phyloP scores from a whole-genome alignment of 2,797 vertebrate species.

The Lindbergichthys nudifrons region DNA sequence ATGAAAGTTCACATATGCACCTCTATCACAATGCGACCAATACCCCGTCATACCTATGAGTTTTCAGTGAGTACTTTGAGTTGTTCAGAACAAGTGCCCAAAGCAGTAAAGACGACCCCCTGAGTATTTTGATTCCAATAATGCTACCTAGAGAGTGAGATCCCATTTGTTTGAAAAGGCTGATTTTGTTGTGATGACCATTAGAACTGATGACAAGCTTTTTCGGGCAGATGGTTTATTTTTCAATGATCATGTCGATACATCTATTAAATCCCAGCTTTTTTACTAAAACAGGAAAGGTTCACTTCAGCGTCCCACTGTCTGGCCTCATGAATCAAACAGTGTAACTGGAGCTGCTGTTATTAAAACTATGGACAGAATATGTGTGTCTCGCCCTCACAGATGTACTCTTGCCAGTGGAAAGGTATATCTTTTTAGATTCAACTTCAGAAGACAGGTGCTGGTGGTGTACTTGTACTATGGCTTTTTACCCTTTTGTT shows the following conservation, averaged over 20 bases:
- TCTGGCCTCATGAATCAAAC: constrained; percentile 38
- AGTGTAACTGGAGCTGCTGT: constrained; percentile 58
- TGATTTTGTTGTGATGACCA: constrained; percentile 12
- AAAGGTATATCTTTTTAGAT: constrained; percentile 69
- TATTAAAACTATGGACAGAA: constrained; percentile 53
- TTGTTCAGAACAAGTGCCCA: constrained; percentile 39
- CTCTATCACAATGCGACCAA: constrained; percentile 12
- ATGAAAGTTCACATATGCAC: constrained; percentile 37
- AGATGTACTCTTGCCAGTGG: constrained; percentile 69
- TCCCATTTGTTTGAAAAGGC: constrained; percentile 25
- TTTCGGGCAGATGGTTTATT: constrained; percentile 10
- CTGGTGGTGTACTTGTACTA: constrained; percentile 76
- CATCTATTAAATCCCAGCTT: constrained; percentile 19
- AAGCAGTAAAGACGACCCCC: constrained; percentile 31
- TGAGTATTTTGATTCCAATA: constrained; percentile 36
- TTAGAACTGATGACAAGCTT: constrained; percentile 2
- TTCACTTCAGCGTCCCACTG: constrained; percentile 33
- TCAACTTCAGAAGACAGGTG: constrained; percentile 69
- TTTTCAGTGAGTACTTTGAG: constrained; percentile 32
- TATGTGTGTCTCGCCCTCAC: constrained; percentile 33
- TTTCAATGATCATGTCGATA: constrained; percentile 3
- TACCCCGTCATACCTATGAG: background rate
- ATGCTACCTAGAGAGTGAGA: constrained; percentile 20
- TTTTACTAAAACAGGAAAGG: too few relatives aligned
- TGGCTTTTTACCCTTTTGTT: constrained; percentile 72